phyloP scores from a whole-genome alignment of 1,140 invertebrate genomes.

The Drosophila lowei region DNA sequence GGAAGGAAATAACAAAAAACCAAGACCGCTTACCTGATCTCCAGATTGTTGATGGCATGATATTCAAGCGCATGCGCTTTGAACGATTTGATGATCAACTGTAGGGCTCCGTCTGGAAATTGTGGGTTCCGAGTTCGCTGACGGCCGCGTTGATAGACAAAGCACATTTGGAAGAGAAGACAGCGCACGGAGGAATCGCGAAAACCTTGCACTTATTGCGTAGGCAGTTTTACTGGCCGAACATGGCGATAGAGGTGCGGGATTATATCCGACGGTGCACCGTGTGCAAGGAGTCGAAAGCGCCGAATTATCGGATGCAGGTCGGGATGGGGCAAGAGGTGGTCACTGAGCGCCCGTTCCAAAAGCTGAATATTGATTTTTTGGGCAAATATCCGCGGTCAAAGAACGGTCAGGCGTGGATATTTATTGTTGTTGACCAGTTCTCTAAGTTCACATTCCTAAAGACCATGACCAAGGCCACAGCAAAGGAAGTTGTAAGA shows the following conservation, averaged over 20 bases:
- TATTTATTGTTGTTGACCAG: constrained; percentile 11
- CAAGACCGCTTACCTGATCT: constrained; percentile 2
- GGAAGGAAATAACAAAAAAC: too few relatives aligned
- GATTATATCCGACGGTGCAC: not conserved
- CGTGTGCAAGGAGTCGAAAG: not conserved
- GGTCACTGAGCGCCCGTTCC: constrained; percentile 1
- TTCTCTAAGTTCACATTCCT: not conserved
- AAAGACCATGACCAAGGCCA: not conserved
- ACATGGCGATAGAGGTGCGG: too few relatives aligned
- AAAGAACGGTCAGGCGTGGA: not conserved
- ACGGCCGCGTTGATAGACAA: not conserved
- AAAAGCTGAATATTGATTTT: constrained; percentile 6
- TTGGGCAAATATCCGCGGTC: constrained; percentile 6
- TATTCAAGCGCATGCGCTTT: too few relatives aligned
- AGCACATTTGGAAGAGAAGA: not conserved
- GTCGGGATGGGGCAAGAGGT: not conserved
- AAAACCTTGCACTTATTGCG: constrained; percentile 2
- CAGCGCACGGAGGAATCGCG: not conserved
- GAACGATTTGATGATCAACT: not conserved
- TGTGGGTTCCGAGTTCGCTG: not conserved
- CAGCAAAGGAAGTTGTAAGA: not conserved
- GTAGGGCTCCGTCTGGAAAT: constrained; percentile 1
- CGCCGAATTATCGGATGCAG: not conserved
- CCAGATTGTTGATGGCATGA: not conserved
- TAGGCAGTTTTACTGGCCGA: constrained; percentile 4